Conservation (phyloP, 30 jellyfish, hydroid and myxozoan genomes). For the Cassiopea xamachana region DNA sequence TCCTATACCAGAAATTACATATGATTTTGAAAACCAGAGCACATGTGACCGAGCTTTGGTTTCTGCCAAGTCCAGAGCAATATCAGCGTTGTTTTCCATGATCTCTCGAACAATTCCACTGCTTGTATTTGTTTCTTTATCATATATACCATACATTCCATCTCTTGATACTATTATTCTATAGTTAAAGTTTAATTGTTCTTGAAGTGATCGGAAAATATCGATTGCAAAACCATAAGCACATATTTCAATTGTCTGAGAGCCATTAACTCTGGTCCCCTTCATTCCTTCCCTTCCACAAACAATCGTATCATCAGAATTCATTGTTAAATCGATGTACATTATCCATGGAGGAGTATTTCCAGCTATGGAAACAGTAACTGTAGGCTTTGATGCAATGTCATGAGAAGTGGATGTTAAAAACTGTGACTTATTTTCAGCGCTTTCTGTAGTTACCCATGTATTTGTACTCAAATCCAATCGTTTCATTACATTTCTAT, state of each 20-base stretch:
- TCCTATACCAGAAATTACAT: neutral
- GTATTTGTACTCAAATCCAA: neutral
- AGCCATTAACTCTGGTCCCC: slow-evolving; percentile 10
- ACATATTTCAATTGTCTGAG: neutral
- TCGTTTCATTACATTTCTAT: neutral
- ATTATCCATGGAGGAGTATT: slow-evolving; percentile 1
- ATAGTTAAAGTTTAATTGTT: neutral
- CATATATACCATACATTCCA: slow-evolving; percentile 16
- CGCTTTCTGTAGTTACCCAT: neutral
- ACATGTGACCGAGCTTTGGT: neutral
- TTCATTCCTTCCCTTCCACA: slow-evolving; percentile 8
- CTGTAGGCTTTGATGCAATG: neutral
- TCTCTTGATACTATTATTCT: neutral
- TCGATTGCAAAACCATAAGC: slow-evolving; percentile 38
- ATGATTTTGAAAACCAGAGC: slow-evolving; percentile 2
- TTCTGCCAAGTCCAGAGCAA: neutral
- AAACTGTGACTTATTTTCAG: neutral
- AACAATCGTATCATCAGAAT: neutral
- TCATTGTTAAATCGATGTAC: neutral
- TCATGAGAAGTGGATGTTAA: neutral
- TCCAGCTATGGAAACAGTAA: neutral
- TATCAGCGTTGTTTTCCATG: neutral
- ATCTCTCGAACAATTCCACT: slow-evolving; percentile 16
- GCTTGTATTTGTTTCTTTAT: neutral
- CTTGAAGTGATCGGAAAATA: slow-evolving; percentile 2